Evolutionary conservation across 2,797 vertebrate genomes (phyloP).

Genomic region (Phoebastria nigripes): DNA sequence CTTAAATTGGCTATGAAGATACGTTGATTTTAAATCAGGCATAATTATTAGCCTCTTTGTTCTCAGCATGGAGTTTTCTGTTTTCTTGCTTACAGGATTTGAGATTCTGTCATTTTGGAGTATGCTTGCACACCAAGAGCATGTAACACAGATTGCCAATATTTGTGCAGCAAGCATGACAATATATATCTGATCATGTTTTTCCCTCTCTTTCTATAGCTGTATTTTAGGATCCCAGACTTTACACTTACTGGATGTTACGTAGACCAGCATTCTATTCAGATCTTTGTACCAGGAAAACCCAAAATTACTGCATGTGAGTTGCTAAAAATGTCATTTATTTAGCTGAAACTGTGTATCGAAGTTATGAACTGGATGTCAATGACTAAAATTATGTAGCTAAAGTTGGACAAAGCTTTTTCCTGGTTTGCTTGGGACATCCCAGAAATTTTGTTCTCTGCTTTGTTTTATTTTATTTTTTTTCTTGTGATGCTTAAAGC

Average conservation of each 20-base stretch:
- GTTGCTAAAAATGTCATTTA: conserved; percentile 37
- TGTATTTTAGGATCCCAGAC: conserved; percentile 91
- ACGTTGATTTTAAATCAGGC: not conserved
- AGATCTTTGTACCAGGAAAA: conserved; percentile 90
- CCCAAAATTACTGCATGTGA: conserved; percentile 87
- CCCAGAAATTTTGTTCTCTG: not conserved
- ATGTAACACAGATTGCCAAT: not conserved
- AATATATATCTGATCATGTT: not conserved
- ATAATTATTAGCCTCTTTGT: not conserved
- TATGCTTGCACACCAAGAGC: not conserved
- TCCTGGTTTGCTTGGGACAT: not conserved
- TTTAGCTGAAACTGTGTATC: not conserved
- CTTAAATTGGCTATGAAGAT: not conserved
- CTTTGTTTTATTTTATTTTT: not conserved
- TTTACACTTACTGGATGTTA: conserved; percentile 90
- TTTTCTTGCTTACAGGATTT: not conserved
- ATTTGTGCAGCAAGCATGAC: not conserved
- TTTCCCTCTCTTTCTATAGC: conserved; percentile 71
- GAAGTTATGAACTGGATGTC: not conserved
- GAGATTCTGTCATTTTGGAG: not conserved
- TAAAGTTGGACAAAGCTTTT: not conserved
- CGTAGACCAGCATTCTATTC: conserved; percentile 93
- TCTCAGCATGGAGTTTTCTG: not conserved
- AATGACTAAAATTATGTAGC: not conserved
- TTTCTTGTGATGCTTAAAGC: not conserved